phyloP scores from a whole-genome alignment of 2,113 vertebrate genomes.

The Marmota monax region DNA sequence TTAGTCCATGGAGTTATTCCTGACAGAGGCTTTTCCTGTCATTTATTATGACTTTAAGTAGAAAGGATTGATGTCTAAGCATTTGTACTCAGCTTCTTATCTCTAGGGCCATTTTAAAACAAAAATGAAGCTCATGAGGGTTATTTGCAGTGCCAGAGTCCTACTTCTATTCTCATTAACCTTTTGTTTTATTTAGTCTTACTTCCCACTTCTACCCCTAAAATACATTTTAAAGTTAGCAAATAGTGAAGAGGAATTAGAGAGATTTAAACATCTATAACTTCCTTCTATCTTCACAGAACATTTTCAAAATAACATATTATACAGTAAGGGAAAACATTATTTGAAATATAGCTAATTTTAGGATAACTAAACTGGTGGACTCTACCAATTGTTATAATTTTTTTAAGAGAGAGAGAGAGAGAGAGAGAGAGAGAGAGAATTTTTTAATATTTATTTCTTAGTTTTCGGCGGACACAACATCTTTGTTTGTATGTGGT shows the following conservation, averaged over 20 bases:
- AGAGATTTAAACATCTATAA: neutral
- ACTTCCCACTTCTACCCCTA: too few species aligned
- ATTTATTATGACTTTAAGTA: neutral
- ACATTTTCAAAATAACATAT: neutral
- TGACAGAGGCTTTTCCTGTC: neutral
- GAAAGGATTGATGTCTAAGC: neutral
- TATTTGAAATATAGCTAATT: neutral
- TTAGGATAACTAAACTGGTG: neutral
- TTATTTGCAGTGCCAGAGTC: neutral
- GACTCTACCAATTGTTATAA: neutral
- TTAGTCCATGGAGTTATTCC: neutral
- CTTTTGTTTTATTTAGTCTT: neutral
- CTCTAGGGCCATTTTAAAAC: neutral
- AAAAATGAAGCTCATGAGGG: neutral
- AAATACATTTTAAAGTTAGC: neutral
- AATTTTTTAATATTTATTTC: too few species aligned
- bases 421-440: too few species aligned
- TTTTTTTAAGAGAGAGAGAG: too few species aligned
- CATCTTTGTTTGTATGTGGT: too few species aligned
- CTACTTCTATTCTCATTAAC: neutral
- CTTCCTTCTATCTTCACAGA: neutral
- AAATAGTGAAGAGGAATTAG: neutral
- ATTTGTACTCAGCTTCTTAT: neutral
- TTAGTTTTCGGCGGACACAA: too few species aligned
- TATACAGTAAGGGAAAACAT: neutral